Conservation (phyloP, 2,888 invertebrate species). For the Oligia fasciuncula region DNA sequence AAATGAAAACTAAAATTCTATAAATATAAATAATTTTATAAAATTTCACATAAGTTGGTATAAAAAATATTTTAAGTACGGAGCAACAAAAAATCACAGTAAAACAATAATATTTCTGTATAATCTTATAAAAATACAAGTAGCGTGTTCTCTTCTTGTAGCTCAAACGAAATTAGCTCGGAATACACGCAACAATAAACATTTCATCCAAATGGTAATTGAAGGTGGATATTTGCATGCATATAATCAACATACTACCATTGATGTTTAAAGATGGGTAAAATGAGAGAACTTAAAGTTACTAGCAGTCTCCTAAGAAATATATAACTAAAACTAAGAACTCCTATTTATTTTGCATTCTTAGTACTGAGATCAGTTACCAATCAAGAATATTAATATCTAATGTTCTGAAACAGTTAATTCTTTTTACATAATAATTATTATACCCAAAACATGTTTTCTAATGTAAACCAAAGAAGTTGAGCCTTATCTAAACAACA, state of each 20-base stretch:
- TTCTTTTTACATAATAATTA: slow-evolving; percentile 4
- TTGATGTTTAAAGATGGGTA: slow-evolving; percentile 7
- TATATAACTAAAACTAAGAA: slow-evolving; percentile 51
- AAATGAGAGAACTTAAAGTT: slow-evolving; percentile 31
- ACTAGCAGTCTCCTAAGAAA: slow-evolving; percentile 54
- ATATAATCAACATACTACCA: neutral
- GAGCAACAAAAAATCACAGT: slow-evolving; percentile 39
- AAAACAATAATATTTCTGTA: slow-evolving; percentile 16
- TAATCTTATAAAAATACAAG: slow-evolving; percentile 25
- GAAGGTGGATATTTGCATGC: neutral
- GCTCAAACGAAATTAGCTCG: neutral
- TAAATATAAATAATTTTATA: slow-evolving; percentile 39
- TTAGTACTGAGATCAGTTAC: slow-evolving; percentile 71
- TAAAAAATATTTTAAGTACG: slow-evolving; percentile 27
- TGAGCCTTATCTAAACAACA: slow-evolving; percentile 19
- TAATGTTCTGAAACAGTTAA: slow-evolving; percentile 1
- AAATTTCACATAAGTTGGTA: slow-evolving; percentile 32
- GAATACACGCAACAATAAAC: slow-evolving; percentile 1
- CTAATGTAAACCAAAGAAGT: slow-evolving; percentile 16
- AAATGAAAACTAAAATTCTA: slow-evolving; percentile 32
- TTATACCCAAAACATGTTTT: slow-evolving; percentile 10
- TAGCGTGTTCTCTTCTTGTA: neutral
- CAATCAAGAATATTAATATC: slow-evolving; percentile 52
- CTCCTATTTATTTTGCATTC: slow-evolving; percentile 32
- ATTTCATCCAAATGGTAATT: neutral